These are phyloP conservation scores for Chloroceryle inda DNA, from an alignment of 2,797 vertebrate genomes.

Conservation along the genomic window DNA sequence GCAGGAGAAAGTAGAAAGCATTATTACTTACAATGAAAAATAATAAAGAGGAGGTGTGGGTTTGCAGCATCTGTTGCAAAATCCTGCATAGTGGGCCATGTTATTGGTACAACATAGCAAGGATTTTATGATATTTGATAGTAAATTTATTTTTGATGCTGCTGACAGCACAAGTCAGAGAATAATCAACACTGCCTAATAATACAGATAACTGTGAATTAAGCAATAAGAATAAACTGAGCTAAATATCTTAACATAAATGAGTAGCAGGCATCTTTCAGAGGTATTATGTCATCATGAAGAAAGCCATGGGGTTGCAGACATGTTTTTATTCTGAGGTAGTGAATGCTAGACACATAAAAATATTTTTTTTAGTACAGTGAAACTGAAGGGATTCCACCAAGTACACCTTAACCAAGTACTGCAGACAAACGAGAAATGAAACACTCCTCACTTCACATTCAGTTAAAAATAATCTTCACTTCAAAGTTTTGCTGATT, in stretches of 20 bases:
- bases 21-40: background rate
- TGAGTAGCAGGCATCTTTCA: background rate
- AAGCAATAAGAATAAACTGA: background rate
- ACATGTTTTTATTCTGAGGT: background rate
- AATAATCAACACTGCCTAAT: background rate
- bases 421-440: background rate
- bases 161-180: background rate
- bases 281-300: background rate
- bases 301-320: background rate
- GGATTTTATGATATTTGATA: background rate
- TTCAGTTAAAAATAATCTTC: background rate
- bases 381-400: background rate
- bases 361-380: background rate
- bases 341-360: background rate
- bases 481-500: slow-evolving; percentile 17
- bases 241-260: background rate
- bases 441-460: background rate
- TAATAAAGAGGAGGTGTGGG: background rate
- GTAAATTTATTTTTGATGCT: background rate
- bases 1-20: background rate
- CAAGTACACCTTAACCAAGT: background rate
- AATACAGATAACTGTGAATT: background rate
- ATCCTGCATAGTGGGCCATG: background rate
- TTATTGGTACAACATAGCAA: background rate
- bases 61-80: background rate